phyloP scores from a whole-genome alignment of 2,113 vertebrate genomes.

The Otus sunia region DNA sequence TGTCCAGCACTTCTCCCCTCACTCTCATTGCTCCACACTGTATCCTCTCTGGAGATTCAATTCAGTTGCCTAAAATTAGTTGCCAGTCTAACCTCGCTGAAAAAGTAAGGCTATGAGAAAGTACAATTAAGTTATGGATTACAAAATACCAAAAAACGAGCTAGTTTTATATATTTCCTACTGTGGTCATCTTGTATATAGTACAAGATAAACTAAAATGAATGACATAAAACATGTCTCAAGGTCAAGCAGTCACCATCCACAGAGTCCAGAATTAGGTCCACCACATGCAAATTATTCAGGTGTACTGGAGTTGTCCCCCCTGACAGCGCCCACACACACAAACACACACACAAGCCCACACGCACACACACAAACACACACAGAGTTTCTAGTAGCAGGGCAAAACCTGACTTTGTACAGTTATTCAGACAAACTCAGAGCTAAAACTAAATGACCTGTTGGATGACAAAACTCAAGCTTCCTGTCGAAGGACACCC shows the following conservation, averaged over 20 bases:
- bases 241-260: not conserved
- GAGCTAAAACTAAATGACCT: not conserved
- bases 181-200: not conserved
- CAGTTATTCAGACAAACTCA: not conserved
- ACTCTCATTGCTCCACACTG: not conserved
- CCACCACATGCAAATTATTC: not conserved
- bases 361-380: too few relatives aligned
- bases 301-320: not conserved
- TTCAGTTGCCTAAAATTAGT: not conserved
- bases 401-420: not conserved
- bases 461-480: too few relatives aligned
- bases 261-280: not conserved
- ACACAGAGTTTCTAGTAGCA: too few relatives aligned
- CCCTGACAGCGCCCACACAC: rapidly evolving
- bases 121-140: not conserved
- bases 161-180: not conserved
- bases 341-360: too few relatives aligned
- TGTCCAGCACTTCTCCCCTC: not conserved
- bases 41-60: not conserved
- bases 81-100: not conserved
- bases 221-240: not conserved
- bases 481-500: not conserved
- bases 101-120: not conserved
- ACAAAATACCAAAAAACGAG: not conserved
- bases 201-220: not conserved